Evolutionary conservation across 2,797 vertebrate genomes (phyloP).

Genomic region (Sparidentex hasta): DNA sequence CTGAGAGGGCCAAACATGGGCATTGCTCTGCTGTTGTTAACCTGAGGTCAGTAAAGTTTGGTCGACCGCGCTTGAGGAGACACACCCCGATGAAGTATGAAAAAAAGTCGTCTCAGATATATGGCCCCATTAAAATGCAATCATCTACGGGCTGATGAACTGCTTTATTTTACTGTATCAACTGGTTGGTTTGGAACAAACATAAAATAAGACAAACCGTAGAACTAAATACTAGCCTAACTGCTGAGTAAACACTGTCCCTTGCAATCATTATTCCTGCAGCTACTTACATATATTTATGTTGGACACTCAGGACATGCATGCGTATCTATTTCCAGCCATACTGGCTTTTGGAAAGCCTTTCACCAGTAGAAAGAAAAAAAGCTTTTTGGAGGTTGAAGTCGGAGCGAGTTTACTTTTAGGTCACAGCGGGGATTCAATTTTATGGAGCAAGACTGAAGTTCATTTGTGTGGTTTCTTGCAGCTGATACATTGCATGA

Average conservation of each 20-base stretch:
- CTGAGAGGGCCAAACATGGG: constrained; percentile 64
- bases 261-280: constrained; percentile 66
- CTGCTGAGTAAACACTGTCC: constrained; percentile 74
- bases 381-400: constrained; percentile 59
- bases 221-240: constrained; percentile 55
- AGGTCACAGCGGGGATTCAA: constrained; percentile 72
- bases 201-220: constrained; percentile 53
- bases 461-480: constrained; percentile 68
- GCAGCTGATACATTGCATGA: constrained; percentile 34
- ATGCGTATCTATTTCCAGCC: constrained; percentile 73
- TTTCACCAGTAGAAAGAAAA: constrained; percentile 43
- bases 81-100: constrained; percentile 25
- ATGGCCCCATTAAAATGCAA: constrained; percentile 43
- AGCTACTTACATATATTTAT: constrained; percentile 78
- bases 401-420: constrained; percentile 75
- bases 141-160: constrained; percentile 35
- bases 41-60: constrained; percentile 16
- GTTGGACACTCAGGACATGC: constrained; percentile 69
- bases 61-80: constrained; percentile 19
- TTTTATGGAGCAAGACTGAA: constrained; percentile 75
- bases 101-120: constrained; percentile 22
- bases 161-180: constrained; percentile 44
- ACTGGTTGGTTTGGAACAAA: constrained; percentile 40
- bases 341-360: constrained; percentile 53
- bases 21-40: constrained; percentile 45